phyloP scores from a whole-genome alignment of 2,888 invertebrate species.

The Allygus modestus region DNA sequence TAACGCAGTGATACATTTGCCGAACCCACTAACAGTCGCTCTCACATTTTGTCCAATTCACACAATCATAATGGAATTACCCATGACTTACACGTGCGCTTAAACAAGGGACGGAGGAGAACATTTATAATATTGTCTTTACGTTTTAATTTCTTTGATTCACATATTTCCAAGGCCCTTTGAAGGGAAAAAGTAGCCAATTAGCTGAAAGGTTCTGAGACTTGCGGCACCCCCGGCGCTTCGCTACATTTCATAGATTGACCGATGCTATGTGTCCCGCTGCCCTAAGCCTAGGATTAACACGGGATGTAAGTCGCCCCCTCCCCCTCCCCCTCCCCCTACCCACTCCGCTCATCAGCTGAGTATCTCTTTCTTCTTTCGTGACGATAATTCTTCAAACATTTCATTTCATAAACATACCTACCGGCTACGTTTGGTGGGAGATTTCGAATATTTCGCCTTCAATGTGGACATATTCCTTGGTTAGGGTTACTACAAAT shows the following conservation, averaged over 20 bases:
- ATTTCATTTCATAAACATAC: constrained; percentile 10
- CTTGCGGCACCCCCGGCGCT: constrained; percentile 10
- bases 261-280: constrained; percentile 44
- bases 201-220: constrained; percentile 55
- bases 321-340: not conserved
- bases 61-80: too few relatives aligned
- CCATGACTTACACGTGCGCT: too few relatives aligned
- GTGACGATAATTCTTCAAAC: constrained; percentile 36
- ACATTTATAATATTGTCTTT: constrained; percentile 34
- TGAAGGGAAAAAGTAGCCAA: constrained; percentile 53
- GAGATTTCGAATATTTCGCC: too few relatives aligned
- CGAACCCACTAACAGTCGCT: too few relatives aligned
- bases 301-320: constrained; percentile 35
- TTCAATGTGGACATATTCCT: too few relatives aligned
- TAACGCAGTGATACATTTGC: too few relatives aligned
- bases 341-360: constrained; percentile 46
- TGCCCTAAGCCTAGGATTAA: constrained; percentile 51
- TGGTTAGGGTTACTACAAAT: too few relatives aligned
- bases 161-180: constrained; percentile 43
- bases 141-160: constrained; percentile 33
- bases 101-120: not conserved
- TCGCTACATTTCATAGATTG: constrained; percentile 60
- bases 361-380: constrained; percentile 48
- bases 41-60: too few relatives aligned
- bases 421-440: not conserved